Evolutionary conservation across 1,140 invertebrate genomes (phyloP).

Genomic region (Rhysida immarginata): DNA sequence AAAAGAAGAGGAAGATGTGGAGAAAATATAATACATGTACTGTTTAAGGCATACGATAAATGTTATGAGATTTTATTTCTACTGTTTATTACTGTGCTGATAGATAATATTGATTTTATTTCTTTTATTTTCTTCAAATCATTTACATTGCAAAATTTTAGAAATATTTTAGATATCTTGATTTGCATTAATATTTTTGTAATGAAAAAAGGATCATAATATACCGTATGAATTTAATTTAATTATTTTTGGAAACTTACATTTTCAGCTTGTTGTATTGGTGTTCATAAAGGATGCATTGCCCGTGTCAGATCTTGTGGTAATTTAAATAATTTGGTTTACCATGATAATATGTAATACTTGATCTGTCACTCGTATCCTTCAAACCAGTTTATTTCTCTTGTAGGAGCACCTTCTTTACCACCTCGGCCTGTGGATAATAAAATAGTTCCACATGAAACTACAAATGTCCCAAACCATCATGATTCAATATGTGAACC

Average conservation of each 20-base stretch:
- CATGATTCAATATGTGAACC: neutral
- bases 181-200: too few species aligned
- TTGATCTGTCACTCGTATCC: slow-evolving; percentile 7
- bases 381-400: slow-evolving; percentile 3
- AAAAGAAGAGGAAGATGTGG: too few species aligned
- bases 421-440: slow-evolving; percentile 3
- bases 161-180: too few species aligned
- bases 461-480: neutral
- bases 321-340: neutral
- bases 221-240: neutral
- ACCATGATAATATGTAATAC: neutral
- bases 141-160: too few species aligned
- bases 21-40: too few species aligned
- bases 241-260: neutral
- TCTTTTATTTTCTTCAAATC: too few species aligned
- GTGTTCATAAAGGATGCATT: slow-evolving; percentile 24
- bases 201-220: too few species aligned
- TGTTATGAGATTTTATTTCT: neutral
- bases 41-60: too few species aligned
- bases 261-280: slow-evolving; percentile 16
- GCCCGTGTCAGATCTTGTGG: slow-evolving; percentile 19
- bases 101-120: neutral
- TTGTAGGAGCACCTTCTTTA: slow-evolving; percentile 7
- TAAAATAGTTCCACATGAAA: too few species aligned
- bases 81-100: neutral